These are phyloP conservation scores for Bombus sylvicola DNA, from an alignment of 1,140 invertebrate species.

Conservation along the genomic window DNA sequence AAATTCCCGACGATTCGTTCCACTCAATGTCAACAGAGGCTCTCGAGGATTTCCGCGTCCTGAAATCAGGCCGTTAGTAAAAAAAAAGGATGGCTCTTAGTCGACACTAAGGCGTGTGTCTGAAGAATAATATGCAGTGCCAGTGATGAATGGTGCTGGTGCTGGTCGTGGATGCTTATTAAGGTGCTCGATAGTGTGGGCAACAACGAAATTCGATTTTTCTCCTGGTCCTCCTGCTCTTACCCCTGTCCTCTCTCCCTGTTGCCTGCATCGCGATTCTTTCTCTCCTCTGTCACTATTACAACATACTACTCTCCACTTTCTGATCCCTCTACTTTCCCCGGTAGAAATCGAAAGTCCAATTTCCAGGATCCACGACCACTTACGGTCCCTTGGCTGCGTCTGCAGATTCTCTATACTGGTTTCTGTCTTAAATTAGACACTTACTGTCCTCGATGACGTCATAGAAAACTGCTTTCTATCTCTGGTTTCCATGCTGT, in stretches of 20 bases:
- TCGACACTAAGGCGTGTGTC: slow-evolving; percentile 2
- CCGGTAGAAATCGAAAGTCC: too few relatives aligned
- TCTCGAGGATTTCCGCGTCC: slow-evolving; percentile 33
- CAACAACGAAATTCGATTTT: slow-evolving; percentile 39
- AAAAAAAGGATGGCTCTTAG: slow-evolving; percentile 12
- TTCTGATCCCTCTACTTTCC: not conserved
- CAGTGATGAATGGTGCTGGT: slow-evolving; percentile 51
- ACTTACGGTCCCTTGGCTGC: not conserved
- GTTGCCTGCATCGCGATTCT: not conserved
- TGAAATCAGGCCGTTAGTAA: slow-evolving; percentile 71
- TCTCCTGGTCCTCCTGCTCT: slow-evolving; percentile 52
- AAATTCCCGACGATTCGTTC: not conserved
- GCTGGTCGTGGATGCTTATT: slow-evolving; percentile 52
- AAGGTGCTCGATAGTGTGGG: slow-evolving; percentile 34
- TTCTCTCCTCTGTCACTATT: not conserved
- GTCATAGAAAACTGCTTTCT: not conserved
- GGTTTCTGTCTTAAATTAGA: not conserved
- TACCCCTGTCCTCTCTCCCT: slow-evolving; percentile 24
- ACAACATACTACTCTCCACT: not conserved
- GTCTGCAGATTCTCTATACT: too few relatives aligned
- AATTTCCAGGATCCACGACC: not conserved
- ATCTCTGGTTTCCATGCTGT: not conserved
- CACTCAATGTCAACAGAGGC: not conserved
- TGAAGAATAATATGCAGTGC: slow-evolving; percentile 43
- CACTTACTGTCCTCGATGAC: not conserved